Conservation (phyloP, 2,113 vertebrate species). For the Tychaedon coryphoeus region DNA sequence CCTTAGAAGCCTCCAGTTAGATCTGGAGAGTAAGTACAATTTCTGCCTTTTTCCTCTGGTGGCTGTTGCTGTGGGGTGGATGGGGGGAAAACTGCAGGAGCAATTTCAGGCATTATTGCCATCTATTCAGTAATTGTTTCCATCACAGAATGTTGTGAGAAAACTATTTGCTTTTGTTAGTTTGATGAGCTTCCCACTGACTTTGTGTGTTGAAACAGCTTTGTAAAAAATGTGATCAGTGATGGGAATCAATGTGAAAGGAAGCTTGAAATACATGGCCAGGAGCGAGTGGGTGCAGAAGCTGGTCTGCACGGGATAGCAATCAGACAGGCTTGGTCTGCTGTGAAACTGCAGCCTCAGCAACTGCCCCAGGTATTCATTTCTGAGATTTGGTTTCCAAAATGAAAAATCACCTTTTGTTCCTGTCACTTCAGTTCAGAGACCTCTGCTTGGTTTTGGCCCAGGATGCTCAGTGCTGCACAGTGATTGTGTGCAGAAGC, state of each 20-base stretch:
- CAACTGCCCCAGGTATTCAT: background rate
- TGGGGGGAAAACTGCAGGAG: background rate
- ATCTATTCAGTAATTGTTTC: background rate
- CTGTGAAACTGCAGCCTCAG: background rate
- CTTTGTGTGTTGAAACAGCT: background rate
- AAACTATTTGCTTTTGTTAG: background rate
- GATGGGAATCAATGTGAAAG: fast-evolving
- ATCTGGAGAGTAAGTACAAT: background rate
- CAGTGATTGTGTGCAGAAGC: background rate
- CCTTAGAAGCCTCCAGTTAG: background rate
- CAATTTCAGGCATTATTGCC: background rate
- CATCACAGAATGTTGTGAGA: background rate
- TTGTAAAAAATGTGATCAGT: background rate
- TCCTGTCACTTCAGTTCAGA: background rate
- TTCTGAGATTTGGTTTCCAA: background rate
- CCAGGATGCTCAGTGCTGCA: background rate
- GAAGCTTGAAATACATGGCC: background rate
- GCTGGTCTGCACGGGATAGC: background rate
- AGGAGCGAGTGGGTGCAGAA: fast-evolving
- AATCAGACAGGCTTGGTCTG: background rate
- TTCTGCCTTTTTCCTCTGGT: background rate
- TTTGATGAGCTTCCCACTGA: background rate
- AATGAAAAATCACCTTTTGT: background rate
- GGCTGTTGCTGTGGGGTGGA: background rate
- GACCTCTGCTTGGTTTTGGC: background rate